A percentile compares a stretch with the other conserved stretches of the same genome.
Conservation (phyloP, 2,888 invertebrate species). For the Theretra japonica region DNA sequence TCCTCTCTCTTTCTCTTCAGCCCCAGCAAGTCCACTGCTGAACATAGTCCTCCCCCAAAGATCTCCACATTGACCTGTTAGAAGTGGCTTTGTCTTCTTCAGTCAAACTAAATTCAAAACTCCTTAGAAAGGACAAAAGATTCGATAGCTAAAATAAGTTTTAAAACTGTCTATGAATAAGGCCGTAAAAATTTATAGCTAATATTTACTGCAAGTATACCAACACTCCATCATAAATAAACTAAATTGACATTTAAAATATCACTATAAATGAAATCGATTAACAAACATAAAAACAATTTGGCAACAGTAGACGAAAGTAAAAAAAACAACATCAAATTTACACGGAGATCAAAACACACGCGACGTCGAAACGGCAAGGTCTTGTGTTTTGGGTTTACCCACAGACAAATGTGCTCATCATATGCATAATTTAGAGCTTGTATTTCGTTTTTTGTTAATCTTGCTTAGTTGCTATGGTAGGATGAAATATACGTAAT, state of each 20-base stretch:
- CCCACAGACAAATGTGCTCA: background rate
- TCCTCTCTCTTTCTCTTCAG: too few species aligned
- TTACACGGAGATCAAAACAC: background rate
- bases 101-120: too few species aligned
- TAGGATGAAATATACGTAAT: background rate
- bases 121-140: too few species aligned
- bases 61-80: too few species aligned
- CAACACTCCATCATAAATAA: too few species aligned
- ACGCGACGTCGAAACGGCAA: background rate
- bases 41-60: too few species aligned
- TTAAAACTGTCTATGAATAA: too few species aligned
- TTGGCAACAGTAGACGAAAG: background rate
- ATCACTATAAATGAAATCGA: background rate
- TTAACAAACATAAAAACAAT: background rate
- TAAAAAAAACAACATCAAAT: background rate
- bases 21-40: too few species aligned
- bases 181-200: too few species aligned
- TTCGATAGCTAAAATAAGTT: too few species aligned
- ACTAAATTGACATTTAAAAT: background rate
- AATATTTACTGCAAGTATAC: too few species aligned
- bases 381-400: constrained; percentile 17
- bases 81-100: too few species aligned
- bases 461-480: background rate
- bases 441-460: background rate
- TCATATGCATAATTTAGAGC: constrained; percentile 12